These are phyloP conservation scores for Phaonia tiefii DNA, from an alignment of 2,888 invertebrate genomes.

Conservation along the genomic window DNA sequence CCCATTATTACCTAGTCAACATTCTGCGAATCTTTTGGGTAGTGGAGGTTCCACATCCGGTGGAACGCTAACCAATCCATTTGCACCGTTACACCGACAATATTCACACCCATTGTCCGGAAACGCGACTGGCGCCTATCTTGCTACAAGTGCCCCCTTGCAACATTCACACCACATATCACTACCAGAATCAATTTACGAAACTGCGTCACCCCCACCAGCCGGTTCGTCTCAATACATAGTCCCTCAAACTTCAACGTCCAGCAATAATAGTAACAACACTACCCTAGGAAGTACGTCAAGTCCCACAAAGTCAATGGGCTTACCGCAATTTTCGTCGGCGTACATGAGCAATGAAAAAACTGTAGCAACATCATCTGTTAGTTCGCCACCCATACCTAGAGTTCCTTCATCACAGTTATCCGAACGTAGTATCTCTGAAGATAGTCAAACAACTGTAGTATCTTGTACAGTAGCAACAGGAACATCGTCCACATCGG, in stretches of 20 bases:
- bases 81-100: slow-evolving; percentile 81
- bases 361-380: slow-evolving; percentile 54
- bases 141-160: slow-evolving; percentile 69
- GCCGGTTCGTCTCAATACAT: slow-evolving; percentile 77
- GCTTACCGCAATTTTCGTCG: slow-evolving; percentile 74
- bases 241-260: slow-evolving; percentile 71
- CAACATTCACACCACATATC: slow-evolving; percentile 79
- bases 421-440: slow-evolving; percentile 56
- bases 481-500: slow-evolving; percentile 21
- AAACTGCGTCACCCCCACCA: slow-evolving; percentile 76
- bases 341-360: slow-evolving; percentile 72
- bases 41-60: slow-evolving; percentile 71
- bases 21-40: slow-evolving; percentile 74
- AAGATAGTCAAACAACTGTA: slow-evolving; percentile 51
- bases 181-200: slow-evolving; percentile 78
- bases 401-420: slow-evolving; percentile 55
- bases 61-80: slow-evolving; percentile 71
- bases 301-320: slow-evolving; percentile 68
- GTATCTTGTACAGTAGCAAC: slow-evolving; percentile 38
- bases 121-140: slow-evolving; percentile 64
- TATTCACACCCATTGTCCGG: slow-evolving; percentile 81
- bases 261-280: slow-evolving; percentile 36
- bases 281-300: slow-evolving; percentile 50
- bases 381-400: slow-evolving; percentile 70
- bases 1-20: slow-evolving; percentile 84